A percentile compares a stretch with the other conserved stretches of the same genome.
Evolutionary conservation across 2,888 invertebrate genomes (phyloP).

Genomic region (Eumerus sabulonum): DNA sequence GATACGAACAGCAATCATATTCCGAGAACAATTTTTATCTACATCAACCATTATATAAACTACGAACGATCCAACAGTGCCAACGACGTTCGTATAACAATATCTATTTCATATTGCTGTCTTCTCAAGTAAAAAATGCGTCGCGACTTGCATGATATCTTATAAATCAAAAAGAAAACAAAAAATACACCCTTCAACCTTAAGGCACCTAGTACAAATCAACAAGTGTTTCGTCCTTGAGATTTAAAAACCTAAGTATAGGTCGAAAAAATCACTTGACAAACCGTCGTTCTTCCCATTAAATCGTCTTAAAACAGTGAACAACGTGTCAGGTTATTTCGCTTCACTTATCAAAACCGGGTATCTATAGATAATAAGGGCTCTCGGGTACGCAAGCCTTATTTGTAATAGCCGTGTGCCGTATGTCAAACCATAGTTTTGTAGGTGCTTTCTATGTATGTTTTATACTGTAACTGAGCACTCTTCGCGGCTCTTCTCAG

Average conservation of each 20-base stretch:
- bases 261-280: too few species aligned
- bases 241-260: too few species aligned
- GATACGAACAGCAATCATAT: too few species aligned
- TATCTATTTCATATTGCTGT: too few species aligned
- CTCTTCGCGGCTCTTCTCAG: conserved; percentile 9
- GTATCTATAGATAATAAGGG: conserved; percentile 40
- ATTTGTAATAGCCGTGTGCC: conserved; percentile 23
- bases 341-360: conserved; percentile 34
- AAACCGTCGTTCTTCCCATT: neutral
- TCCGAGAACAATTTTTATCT: too few species aligned
- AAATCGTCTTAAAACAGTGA: neutral
- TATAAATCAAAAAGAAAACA: neutral
- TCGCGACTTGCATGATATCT: too few species aligned
- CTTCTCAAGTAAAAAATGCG: too few species aligned
- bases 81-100: too few species aligned
- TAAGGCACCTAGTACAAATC: too few species aligned
- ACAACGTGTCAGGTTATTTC: neutral
- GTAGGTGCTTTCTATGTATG: conserved; percentile 7
- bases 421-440: conserved; percentile 40
- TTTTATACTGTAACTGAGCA: neutral
- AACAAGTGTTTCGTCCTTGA: too few species aligned
- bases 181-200: neutral
- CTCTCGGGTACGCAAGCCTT: conserved; percentile 10
- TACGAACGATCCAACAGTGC: too few species aligned
- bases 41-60: too few species aligned